Conservation (phyloP, 2,797 vertebrate species). For the Artibeus jamaicensis region DNA sequence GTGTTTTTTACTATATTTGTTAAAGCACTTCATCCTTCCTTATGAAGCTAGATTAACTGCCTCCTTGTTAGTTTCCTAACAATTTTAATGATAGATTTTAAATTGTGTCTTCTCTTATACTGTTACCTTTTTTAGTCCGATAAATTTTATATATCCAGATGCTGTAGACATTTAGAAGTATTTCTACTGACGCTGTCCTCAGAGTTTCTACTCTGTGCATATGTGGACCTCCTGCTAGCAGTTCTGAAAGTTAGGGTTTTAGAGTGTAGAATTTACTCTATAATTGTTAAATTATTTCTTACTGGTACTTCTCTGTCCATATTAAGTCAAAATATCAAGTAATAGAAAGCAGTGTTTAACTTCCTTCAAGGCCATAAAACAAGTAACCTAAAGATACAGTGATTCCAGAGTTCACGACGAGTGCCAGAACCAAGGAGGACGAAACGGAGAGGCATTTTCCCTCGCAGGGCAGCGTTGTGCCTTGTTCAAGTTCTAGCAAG, state of each 20-base stretch:
- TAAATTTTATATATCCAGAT: slow-evolving; percentile 31
- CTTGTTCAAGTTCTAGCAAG: neutral
- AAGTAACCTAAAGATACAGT: neutral
- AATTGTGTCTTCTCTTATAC: slow-evolving; percentile 33
- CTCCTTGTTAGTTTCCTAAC: neutral
- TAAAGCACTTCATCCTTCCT: slow-evolving; percentile 46
- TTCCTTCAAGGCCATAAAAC: neutral
- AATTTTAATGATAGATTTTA: slow-evolving; percentile 40
- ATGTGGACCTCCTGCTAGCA: neutral
- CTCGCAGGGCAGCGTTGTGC: too few species aligned
- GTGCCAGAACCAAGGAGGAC: neutral
- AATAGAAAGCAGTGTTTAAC: slow-evolving; percentile 23
- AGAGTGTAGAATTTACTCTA: neutral
- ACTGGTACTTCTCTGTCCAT: neutral
- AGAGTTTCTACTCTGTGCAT: neutral
- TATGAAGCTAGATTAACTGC: neutral
- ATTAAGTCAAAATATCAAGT: neutral
- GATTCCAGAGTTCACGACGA: neutral
- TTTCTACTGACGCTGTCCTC: neutral
- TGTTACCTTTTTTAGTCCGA: neutral
- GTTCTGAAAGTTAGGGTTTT: neutral
- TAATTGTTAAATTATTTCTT: slow-evolving; percentile 8
- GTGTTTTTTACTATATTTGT: neutral
- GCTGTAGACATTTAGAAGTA: neutral
- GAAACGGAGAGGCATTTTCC: neutral